Evolutionary conservation across 2,797 vertebrate genomes (phyloP), one percentile per base, ranked within the genome.

Genomic region (Gymnoscopelus microlampas): DNA sequence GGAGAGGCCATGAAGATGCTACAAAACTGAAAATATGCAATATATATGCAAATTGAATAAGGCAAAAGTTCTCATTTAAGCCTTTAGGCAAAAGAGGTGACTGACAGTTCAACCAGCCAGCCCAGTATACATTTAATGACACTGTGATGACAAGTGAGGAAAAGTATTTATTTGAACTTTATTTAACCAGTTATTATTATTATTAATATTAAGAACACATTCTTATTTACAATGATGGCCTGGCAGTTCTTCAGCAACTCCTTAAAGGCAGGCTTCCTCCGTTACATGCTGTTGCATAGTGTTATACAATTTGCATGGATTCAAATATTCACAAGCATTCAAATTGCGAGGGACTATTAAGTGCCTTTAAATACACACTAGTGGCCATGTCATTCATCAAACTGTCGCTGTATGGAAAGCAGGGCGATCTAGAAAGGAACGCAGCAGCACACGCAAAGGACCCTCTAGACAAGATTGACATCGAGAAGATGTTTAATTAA

Each of bases 381-480:
- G 2, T 48, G 44, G 14, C 48, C 10, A 11, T 58, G 51, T 51
- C 65, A 84, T 87, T 68, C 70, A 87, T 86, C 79, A 85, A 84
- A 88, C 80, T 70, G 83, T 83, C 71, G 66, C 58, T 44, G 55
- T 54, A 88, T 80, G 78, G 63, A 88, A 87, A 88, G 50, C 7
- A 75, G 60, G 60, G 39, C 39, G 8, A n/a, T 11, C 64, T 53
- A 70, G 66, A 68, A 73, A 73, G 68, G 26, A 12, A 12, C 35
- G 59, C 4, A 51, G 44, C 62, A 53, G 49, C 11, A 6, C 11
- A 26, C 24, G 12, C 8, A 2, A 11, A 13, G 55, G 55, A 29
- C 24, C 12, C 11, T 24, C 19, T 29, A 58, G 11, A 29, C 12
- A 35, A 29, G 23, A 13, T 58, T 29, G 32, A 32, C 50, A 13